Conservation (phyloP, 2,888 invertebrate genomes). For the Eubasilissa splendida region DNA sequence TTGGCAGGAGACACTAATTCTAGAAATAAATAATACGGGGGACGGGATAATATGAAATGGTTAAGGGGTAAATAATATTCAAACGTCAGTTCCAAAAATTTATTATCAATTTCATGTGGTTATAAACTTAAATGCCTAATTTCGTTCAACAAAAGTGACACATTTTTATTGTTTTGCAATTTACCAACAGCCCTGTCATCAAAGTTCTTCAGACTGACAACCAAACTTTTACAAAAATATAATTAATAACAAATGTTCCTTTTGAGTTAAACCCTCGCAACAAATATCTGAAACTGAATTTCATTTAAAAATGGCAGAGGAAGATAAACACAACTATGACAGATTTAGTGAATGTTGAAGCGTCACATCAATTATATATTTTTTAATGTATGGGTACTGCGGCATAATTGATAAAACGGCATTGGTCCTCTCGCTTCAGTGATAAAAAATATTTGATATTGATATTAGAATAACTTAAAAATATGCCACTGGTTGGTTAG, state of each 20-base stretch:
- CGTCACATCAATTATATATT: no score
- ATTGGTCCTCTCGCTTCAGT: no score
- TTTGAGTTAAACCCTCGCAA: no score
- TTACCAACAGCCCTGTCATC: background rate
- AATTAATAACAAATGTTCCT: background rate
- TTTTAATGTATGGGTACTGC: no score
- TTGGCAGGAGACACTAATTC: no score
- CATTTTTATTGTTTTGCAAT: slow-evolving; percentile 3
- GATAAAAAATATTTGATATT: no score
- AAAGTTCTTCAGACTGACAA: slow-evolving; percentile 11
- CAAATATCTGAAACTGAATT: slow-evolving; percentile 20
- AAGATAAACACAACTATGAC: slow-evolving; percentile 5
- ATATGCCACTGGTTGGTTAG: no score
- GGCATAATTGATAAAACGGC: no score
- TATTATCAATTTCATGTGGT: slow-evolving; percentile 15
- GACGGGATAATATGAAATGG: background rate
- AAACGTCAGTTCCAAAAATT: slow-evolving; percentile 32
- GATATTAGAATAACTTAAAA: no score
- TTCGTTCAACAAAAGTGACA: slow-evolving; percentile 17
- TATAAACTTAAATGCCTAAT: slow-evolving; percentile 19
- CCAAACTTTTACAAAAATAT: slow-evolving; percentile 6
- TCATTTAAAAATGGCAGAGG: slow-evolving; percentile 23
- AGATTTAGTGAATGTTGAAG: no score
- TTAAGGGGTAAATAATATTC: background rate
- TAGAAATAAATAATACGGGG: no score